Percentiles rank a stretch among this genome's conserved stretches.
Conservation (phyloP, 2,888 invertebrate genomes). For the Brachyptera risi region DNA sequence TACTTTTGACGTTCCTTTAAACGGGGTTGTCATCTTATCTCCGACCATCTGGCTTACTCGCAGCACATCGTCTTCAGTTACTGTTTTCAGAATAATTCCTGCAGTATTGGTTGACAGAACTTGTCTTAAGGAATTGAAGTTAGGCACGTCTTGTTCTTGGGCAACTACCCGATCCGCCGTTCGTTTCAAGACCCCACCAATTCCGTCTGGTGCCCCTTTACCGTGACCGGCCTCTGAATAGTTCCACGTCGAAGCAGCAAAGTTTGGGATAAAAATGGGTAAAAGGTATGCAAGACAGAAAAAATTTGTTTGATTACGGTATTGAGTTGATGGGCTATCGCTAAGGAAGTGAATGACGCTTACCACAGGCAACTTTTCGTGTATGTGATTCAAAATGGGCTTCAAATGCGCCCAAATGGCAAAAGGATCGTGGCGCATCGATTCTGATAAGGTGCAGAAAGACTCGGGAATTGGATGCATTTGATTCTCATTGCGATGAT, state of each 20-base stretch:
- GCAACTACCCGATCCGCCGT: neutral
- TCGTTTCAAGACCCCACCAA: neutral
- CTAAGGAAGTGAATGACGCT: slow-evolving; percentile 39
- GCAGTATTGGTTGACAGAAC: neutral
- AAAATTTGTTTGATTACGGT: slow-evolving; percentile 42
- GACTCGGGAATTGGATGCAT: slow-evolving; percentile 39
- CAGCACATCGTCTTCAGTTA: too few relatives aligned
- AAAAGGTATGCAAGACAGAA: slow-evolving; percentile 28
- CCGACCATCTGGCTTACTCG: too few relatives aligned
- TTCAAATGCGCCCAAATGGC: slow-evolving; percentile 43
- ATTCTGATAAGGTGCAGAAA: slow-evolving; percentile 38
- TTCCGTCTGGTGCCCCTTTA: neutral
- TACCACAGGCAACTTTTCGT: slow-evolving; percentile 24
- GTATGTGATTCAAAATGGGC: slow-evolving; percentile 37
- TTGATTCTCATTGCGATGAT: slow-evolving; percentile 27
- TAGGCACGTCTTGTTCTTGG: neutral
- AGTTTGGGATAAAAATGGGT: neutral
- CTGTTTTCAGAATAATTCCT: too few relatives aligned
- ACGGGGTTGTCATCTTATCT: too few relatives aligned
- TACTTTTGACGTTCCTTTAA: neutral
- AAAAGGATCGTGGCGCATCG: slow-evolving; percentile 40
- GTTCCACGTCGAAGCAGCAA: neutral
- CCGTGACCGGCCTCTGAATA: neutral
- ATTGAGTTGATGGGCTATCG: slow-evolving; percentile 42
- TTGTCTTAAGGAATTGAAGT: neutral